Conservation (phyloP, 2,888 invertebrate genomes). For the Ochropleura plecta region DNA sequence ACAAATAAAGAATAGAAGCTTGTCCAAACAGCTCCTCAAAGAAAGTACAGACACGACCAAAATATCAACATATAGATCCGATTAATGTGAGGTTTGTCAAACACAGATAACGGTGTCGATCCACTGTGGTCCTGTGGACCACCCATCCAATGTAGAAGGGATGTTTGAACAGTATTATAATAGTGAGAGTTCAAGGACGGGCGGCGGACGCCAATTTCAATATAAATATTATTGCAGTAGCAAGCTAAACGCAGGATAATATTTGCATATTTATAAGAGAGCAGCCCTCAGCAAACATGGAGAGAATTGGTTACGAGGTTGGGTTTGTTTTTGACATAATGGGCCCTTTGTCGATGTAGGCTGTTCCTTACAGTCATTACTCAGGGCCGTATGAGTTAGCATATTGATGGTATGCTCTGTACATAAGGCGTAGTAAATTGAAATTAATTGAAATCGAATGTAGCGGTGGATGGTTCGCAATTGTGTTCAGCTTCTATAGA, state of each 20-base stretch:
- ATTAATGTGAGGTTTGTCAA: conserved; percentile 75
- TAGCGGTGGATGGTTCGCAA: conserved; percentile 46
- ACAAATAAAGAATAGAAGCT: conserved; percentile 45
- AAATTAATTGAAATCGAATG: conserved; percentile 68
- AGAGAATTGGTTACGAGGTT: conserved; percentile 81
- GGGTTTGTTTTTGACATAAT: conserved; percentile 88
- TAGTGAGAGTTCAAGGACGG: conserved; percentile 84
- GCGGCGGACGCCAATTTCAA: conserved; percentile 81
- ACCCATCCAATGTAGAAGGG: conserved; percentile 79
- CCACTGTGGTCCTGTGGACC: conserved; percentile 51
- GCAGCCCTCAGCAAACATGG: conserved; percentile 86
- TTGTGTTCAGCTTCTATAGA: conserved; percentile 50
- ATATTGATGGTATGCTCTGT: conserved; percentile 67
- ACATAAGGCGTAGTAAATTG: conserved; percentile 65
- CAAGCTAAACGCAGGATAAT: conserved; percentile 86
- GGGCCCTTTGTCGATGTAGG: conserved; percentile 82
- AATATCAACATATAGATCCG: conserved; percentile 67
- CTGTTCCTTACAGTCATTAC: conserved; percentile 80
- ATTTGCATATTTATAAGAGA: conserved; percentile 90
- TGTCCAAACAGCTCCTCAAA: conserved; percentile 41
- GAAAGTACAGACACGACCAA: conserved; percentile 48
- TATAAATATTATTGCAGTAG: conserved; percentile 89
- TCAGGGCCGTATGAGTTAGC: conserved; percentile 79
- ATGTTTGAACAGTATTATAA: conserved; percentile 85
- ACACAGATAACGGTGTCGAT: conserved; percentile 77